Percentiles rank a stretch among this genome's conserved stretches.
phyloP scores from a whole-genome alignment of 2,797 vertebrate genomes.

The Melanogrammus aeglefinus region DNA sequence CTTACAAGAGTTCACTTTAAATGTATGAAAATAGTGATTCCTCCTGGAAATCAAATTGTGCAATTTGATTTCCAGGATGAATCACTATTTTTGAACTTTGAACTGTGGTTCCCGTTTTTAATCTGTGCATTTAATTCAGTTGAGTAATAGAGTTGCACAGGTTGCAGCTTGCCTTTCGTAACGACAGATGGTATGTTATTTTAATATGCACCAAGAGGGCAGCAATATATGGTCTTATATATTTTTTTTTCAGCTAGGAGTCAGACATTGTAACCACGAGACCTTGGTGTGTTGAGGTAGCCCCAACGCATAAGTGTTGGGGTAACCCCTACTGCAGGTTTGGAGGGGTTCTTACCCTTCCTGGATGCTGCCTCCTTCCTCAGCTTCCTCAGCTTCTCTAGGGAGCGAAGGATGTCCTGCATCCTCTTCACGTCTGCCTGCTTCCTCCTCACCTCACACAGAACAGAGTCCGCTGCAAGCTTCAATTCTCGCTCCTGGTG shows the following conservation, averaged over 20 bases:
- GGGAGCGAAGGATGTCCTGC: constrained; percentile 82
- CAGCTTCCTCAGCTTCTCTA: constrained; percentile 90
- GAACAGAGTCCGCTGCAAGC: constrained; percentile 85
- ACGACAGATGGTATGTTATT: too few species aligned
- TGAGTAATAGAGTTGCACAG: background rate
- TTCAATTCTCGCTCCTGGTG: constrained; percentile 90
- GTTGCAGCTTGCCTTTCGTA: background rate
- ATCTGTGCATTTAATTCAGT: background rate
- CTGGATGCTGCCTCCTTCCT: constrained; percentile 90
- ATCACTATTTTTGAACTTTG: background rate
- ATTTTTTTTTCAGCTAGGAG: too few species aligned
- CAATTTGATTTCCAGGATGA: background rate
- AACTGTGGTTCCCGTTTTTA: background rate
- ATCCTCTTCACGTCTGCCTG: constrained; percentile 90
- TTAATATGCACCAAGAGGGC: too few species aligned
- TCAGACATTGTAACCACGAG: background rate
- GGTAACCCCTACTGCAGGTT: background rate
- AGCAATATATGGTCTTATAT: too few species aligned
- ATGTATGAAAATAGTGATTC: too few species aligned
- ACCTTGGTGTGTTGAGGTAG: background rate
- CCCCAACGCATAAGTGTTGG: background rate
- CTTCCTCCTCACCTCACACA: constrained; percentile 91
- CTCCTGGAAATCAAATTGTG: background rate
- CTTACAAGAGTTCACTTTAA: too few species aligned
- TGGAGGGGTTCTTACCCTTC: constrained; percentile 75